Base-by-base conservation (phyloP, 2,113 vertebrate species). In the Pollimyrus isidori region DNA sequence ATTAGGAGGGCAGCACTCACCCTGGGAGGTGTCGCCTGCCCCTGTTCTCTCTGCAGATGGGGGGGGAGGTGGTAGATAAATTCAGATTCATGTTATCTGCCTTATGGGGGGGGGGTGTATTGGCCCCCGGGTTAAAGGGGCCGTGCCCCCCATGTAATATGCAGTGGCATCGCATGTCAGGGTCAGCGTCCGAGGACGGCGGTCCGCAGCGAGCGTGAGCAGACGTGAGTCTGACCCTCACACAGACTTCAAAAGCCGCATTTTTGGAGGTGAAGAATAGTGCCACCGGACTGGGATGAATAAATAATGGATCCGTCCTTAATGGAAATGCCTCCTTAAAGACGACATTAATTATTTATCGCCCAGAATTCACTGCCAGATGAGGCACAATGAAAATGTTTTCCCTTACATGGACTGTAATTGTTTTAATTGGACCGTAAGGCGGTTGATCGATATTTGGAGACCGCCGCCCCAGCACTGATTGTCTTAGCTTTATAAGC, bases 301-400 rank as follows among this genome's bases (percentile, higher is more conserved):
- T 93, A 93, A 94, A 94, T 94, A 87, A 94, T 93, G 88, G 88
- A 56, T 17, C 52, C 88, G 89, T 56, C 86, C 87, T 92, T 92
- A 93, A 93, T 94, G 92, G 92, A 93, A 90, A 92, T 90, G 91
- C 86, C 92, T 93, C 88, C 92, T 93, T 93, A 93, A 94, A 93
- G 91, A 93, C 86, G 26, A 53, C 91, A 92, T 94, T 49, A 91
- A 94, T 93, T 94, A 94, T 94, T 94, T 91, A 93, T 92, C 82
- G 88, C 65, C 62, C 49, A 87, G 91, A 90, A 87, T 90, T 90
- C 91, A 86, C 88, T 84, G 90, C 91, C 92, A 92, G 91, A 93
- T 90, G 92, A 93, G 90, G 89, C 90, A 92, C 89, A 92, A 89
- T 91, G 86, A 91, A 45, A 89, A 90, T 86, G 58, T 50, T 49